Evolutionary conservation across 2,888 invertebrate genomes (phyloP).

Genomic region (Brassicogethes aeneus): DNA sequence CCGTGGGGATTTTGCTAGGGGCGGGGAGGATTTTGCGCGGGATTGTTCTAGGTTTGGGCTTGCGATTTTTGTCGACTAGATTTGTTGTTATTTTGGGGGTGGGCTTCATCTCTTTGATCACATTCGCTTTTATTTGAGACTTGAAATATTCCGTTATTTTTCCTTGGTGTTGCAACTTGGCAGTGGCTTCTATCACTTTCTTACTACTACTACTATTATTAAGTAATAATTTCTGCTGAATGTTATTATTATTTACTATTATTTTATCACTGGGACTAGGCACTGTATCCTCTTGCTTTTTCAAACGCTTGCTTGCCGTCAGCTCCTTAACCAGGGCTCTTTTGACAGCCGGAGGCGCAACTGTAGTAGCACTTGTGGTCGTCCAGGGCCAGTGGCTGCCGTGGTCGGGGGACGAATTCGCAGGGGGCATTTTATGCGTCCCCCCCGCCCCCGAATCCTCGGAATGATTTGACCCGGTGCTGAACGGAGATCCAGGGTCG

Average conservation of each 20-base stretch:
- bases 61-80: slow-evolving; percentile 30
- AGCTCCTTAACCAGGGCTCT: background rate
- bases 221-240: slow-evolving; percentile 13
- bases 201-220: slow-evolving; percentile 8
- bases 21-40: slow-evolving; percentile 40
- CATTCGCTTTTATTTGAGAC: slow-evolving; percentile 65
- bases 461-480: slow-evolving; percentile 50
- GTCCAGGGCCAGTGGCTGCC: slow-evolving; percentile 32
- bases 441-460: slow-evolving; percentile 30
- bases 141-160: slow-evolving; percentile 82
- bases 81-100: slow-evolving; percentile 22
- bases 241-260: slow-evolving; percentile 12
- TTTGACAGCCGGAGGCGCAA: slow-evolving; percentile 17
- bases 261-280: slow-evolving; percentile 18
- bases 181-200: slow-evolving; percentile 12
- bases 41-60: slow-evolving; percentile 29
- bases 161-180: slow-evolving; percentile 49
- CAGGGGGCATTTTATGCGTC: slow-evolving; percentile 36
- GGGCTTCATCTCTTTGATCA: slow-evolving; percentile 27
- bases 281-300: slow-evolving; percentile 5
- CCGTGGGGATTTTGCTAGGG: slow-evolving; percentile 35
- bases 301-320: background rate
- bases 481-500: slow-evolving; percentile 78
- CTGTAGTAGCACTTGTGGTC: slow-evolving; percentile 21
- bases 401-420: slow-evolving; percentile 22